Base-by-base conservation (phyloP, 2,888 invertebrate species). In the Shargacucullia verbasci region DNA sequence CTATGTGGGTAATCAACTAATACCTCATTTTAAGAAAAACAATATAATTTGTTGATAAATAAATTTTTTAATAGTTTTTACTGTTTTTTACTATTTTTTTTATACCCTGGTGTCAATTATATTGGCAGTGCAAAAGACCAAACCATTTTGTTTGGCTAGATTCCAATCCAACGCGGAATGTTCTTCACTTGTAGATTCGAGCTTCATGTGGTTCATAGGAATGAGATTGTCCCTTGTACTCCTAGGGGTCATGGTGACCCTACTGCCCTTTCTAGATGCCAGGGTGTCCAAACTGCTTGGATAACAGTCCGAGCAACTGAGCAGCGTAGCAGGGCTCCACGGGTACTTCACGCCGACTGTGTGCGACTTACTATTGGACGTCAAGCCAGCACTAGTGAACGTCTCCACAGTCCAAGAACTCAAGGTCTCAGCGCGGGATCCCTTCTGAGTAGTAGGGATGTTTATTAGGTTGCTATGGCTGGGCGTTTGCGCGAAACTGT, bases 321-420 rank as follows among this genome's bases (percentile, higher is more conserved):
- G 10, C 1, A 47, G 59, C 0, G 82, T 79, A 7, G 50, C 57
- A 0, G 81, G 83, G 46, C 85, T 87, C 85, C 86, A 86, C 0
- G 85, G 85, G 34, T 80, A 83, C 7, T 67, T 78, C 0, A 78
- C 78, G 29, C 55, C 76, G 0, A 82, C 6, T 0, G 60, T 8
- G 0, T 48, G 31, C 0, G 68, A 61, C 9, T 53, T 38, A 0
- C 49, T 61, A 9, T 29, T 8, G 0, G 53, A 59, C 0, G 52
- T 2, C 3, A 48, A 10, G 0, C 76, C 80, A 0, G 66, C 50
- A 39, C 84, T 86, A 0, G 81, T 78, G 7, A 76, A 85, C 0
- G 82, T 70, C 31, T 87, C 83, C 10, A 86, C 1, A 0, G 84
- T 81, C 89, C 88, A 89, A 0, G 85, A 82, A 25, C 82, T 82